Conservation (phyloP, 2,113 vertebrate species). For the Gadus chalcogrammus region DNA sequence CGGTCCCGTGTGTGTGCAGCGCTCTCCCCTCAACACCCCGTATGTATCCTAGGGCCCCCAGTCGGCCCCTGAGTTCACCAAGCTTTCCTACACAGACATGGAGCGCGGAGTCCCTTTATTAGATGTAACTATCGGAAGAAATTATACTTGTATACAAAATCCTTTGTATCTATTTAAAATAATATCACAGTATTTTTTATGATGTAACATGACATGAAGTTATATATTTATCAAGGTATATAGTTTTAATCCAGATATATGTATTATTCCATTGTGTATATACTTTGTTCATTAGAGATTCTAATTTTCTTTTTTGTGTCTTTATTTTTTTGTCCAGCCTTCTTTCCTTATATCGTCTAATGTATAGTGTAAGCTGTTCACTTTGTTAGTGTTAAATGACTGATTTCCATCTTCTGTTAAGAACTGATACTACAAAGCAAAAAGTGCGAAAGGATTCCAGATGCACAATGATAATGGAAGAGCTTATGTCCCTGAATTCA, state of each 20-base stretch:
- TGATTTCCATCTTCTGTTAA: constrained; percentile 38
- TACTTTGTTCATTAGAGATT: constrained; percentile 64
- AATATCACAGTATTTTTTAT: constrained; percentile 83
- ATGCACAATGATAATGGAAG: too few species aligned
- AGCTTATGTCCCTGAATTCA: too few species aligned
- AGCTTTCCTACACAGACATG: not conserved
- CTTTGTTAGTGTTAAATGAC: constrained; percentile 33
- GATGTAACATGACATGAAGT: constrained; percentile 78
- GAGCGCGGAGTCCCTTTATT: constrained; percentile 11
- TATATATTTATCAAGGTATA: constrained; percentile 80
- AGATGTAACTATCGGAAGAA: constrained; percentile 62
- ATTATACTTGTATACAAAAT: constrained; percentile 84
- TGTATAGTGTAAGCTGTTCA: constrained; percentile 36
- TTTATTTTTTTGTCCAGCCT: constrained; percentile 25
- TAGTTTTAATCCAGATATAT: constrained; percentile 78
- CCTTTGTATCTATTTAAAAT: constrained; percentile 82
- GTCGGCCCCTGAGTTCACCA: not conserved
- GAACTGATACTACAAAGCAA: too few species aligned
- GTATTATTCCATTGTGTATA: constrained; percentile 76
- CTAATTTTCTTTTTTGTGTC: constrained; percentile 43
- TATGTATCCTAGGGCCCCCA: too few species aligned
- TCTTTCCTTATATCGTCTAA: constrained; percentile 5
- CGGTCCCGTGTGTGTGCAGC: not conserved
- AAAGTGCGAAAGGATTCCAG: too few species aligned
- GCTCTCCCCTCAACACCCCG: not conserved